Evolutionary conservation across 2,888 invertebrate genomes (phyloP).

Genomic region (Harpalus rufipes): DNA sequence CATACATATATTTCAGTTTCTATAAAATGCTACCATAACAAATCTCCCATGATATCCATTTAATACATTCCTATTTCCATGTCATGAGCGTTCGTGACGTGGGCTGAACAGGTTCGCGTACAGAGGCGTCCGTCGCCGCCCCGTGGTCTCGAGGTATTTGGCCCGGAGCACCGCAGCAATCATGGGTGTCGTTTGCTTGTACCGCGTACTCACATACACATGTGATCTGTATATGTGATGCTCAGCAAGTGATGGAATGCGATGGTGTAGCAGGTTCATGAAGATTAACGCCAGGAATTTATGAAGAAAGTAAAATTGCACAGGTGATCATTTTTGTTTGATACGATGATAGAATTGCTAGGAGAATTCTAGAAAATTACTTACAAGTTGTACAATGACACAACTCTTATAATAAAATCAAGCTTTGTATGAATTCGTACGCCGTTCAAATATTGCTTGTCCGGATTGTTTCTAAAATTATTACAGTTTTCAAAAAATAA

Average conservation of each 20-base stretch:
- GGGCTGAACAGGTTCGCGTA: constrained; percentile 56
- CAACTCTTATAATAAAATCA: no score
- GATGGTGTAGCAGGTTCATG: background rate
- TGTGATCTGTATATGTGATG: background rate
- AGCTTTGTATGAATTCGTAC: no score
- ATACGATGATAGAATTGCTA: background rate
- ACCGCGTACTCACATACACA: background rate
- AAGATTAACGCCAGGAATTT: background rate
- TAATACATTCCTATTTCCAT: background rate
- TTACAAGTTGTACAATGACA: no score
- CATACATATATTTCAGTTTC: background rate
- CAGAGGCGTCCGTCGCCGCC: constrained; percentile 55
- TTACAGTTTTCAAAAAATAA: no score
- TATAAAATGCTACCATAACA: background rate
- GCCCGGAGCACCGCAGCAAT: constrained; percentile 28
- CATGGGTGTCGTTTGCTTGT: constrained; percentile 17
- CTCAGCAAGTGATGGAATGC: constrained; percentile 4
- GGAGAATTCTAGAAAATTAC: background rate
- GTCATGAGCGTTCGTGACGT: constrained; percentile 37
- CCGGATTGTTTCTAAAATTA: no score
- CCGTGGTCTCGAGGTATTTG: constrained; percentile 44
- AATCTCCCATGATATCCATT: no score
- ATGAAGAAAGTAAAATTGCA: constrained; percentile 2
- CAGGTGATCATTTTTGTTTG: background rate
- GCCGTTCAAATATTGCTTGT: no score